Evolutionary conservation across 2,888 invertebrate genomes (phyloP).

Genomic region (Exephanes ischioxanthus): DNA sequence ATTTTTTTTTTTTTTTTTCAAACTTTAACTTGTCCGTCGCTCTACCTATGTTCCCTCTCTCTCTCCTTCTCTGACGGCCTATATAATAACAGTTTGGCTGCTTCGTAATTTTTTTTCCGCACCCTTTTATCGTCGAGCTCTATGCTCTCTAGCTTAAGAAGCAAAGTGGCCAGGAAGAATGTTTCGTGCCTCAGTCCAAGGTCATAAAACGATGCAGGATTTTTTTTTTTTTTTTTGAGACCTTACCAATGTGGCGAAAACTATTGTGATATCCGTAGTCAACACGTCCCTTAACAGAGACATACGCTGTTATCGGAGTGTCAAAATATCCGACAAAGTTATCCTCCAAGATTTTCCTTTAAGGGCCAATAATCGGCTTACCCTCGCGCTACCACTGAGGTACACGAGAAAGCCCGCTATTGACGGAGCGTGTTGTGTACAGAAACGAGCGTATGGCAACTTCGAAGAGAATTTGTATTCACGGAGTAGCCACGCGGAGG

Average conservation of each 20-base stretch:
- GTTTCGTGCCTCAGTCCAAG: neutral
- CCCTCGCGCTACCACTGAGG: neutral
- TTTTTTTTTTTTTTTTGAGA: neutral
- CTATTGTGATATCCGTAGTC: too few species aligned
- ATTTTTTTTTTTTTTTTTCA: constrained; percentile 31
- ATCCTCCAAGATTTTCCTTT: neutral
- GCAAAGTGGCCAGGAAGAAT: neutral
- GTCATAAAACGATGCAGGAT: neutral
- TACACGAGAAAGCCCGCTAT: constrained; percentile 4
- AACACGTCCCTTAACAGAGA: too few species aligned
- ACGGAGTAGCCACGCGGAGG: constrained; percentile 74
- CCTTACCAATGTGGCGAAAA: neutral
- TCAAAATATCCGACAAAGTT: neutral
- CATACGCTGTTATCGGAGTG: too few species aligned
- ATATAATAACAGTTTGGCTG: constrained; percentile 42
- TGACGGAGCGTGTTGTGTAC: neutral
- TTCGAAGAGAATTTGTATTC: constrained; percentile 77
- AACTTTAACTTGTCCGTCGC: constrained; percentile 33
- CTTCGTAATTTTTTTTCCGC: constrained; percentile 27
- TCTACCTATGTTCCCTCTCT: neutral
- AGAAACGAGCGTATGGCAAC: constrained; percentile 48
- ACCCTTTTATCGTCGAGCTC: constrained; percentile 9
- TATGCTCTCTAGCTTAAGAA: constrained; percentile 6
- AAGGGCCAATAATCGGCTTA: neutral
- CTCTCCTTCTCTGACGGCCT: constrained; percentile 33